Evolutionary conservation across 2,797 vertebrate genomes (phyloP), one percentile per base, ranked within the genome.

Genomic region (Acanthis flammea): DNA sequence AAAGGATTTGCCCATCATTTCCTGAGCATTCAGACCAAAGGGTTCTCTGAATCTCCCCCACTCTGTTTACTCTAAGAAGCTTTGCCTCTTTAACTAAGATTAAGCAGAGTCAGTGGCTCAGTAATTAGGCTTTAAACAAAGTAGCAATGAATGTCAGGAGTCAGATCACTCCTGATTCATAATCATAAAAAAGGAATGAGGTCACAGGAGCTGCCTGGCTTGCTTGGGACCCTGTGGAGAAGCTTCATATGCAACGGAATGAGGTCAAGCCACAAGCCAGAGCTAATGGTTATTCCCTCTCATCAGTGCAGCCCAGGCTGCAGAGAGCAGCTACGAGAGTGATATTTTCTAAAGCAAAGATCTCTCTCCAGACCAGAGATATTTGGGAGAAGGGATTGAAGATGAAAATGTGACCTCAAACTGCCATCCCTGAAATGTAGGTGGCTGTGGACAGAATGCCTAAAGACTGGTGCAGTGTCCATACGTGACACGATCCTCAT

Each of bases 51-150:
- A 88, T 88, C 73, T 70, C 85, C 41, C 67, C 41, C 25, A 28
- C 33, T 62, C 63, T 91, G 78, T 96, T 91, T 94, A 90, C 61
- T 75, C 27, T 93, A 94, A 96, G 96, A 71, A 95, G 95, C 54
- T 96, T 97, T 97, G 44, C 93, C 90, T 74, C 94, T 91, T 92
- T 92, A 90, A 95, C 86, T 14, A 78, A 95, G 94, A 96, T 96
- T 92, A 94, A 92, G 86, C 8, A 0, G 51, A 96, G 91, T 60
- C 83, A 88, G 17, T 66, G 91, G 35, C 76, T 75, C 57, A 54
- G 88, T 95, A 95, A 97, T 96, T 96, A 94, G 93, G 88, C 66
- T 97, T 97, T 78, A 92, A 92, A 90, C 50, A 76, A 87, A 95
- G 62, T 33, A 94, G 55, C 27, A 35, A 18, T 70, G 85, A 54